Percentiles rank a stretch among this genome's conserved stretches.
These are phyloP conservation scores for Hipposideros larvatus DNA, from an alignment of 2,797 vertebrate genomes.

Conservation along the genomic window DNA sequence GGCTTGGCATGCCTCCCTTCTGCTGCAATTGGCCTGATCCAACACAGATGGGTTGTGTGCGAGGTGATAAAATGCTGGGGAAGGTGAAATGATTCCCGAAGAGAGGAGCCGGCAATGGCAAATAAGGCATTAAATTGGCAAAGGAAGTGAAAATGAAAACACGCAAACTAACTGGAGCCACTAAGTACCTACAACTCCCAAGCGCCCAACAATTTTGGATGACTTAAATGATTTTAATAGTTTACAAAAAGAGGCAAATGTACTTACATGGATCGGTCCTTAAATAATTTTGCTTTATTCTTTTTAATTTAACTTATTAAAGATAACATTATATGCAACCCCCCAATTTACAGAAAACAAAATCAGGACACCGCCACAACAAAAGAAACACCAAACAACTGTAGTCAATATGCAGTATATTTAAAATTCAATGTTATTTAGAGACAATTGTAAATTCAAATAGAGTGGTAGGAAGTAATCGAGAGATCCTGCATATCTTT, in stretches of 20 bases:
- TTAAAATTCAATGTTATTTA: slow-evolving; percentile 9
- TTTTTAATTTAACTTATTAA: background rate
- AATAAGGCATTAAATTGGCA: slow-evolving; percentile 83
- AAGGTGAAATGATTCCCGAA: slow-evolving; percentile 83
- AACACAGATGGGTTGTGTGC: slow-evolving; percentile 69
- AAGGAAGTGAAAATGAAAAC: slow-evolving; percentile 87
- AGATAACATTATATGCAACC: background rate
- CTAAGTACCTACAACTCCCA: slow-evolving; percentile 55
- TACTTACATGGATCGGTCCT: background rate
- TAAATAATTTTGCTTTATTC: background rate
- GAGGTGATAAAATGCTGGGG: slow-evolving; percentile 81
- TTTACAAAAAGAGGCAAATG: slow-evolving; percentile 39
- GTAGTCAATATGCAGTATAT: background rate
- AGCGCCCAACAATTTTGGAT: background rate
- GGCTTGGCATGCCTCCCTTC: slow-evolving; percentile 64
- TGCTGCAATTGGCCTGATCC: slow-evolving; percentile 70
- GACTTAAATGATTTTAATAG: slow-evolving; percentile 38
- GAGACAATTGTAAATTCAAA: background rate
- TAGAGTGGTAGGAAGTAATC: background rate
- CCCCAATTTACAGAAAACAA: background rate
- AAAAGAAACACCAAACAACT: background rate
- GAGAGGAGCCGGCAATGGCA: slow-evolving; percentile 74
- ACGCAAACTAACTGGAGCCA: slow-evolving; percentile 44
- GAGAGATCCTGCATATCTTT: background rate
- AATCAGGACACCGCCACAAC: background rate